These are phyloP conservation scores for Gambelia wislizenii DNA, from an alignment of 2,797 vertebrate species.

Conservation along the genomic window DNA sequence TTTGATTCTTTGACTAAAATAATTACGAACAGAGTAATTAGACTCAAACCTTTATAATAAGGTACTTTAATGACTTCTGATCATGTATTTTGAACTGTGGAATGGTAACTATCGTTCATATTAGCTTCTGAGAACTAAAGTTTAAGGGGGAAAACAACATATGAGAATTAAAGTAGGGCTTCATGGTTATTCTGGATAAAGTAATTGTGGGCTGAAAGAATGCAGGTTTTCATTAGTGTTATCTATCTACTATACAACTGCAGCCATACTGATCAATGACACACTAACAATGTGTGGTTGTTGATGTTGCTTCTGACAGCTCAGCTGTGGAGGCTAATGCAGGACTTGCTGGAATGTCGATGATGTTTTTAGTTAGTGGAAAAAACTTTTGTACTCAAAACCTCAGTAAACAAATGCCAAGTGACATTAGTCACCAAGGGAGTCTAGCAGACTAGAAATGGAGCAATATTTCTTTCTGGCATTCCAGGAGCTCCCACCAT, in stretches of 20 bases:
- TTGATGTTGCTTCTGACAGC: constrained; percentile 19
- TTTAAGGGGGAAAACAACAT: background rate
- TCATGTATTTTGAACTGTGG: background rate
- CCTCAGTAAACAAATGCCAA: constrained; percentile 24
- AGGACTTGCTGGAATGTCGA: constrained; percentile 23
- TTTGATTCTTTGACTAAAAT: background rate
- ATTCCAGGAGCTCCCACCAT: constrained; percentile 7
- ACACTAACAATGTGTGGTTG: constrained; percentile 16
- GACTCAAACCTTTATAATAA: background rate
- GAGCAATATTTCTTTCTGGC: constrained; percentile 20
- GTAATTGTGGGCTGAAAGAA: background rate
- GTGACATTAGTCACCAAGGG: background rate
- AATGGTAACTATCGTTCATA: background rate
- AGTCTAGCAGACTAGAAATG: background rate
- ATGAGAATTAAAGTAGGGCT: background rate
- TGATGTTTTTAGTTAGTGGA: background rate
- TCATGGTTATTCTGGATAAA: background rate
- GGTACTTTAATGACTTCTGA: background rate
- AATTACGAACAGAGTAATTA: background rate
- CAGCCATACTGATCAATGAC: constrained; percentile 7
- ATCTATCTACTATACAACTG: background rate
- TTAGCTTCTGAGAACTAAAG: too few species aligned
- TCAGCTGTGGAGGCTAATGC: background rate
- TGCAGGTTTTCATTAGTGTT: background rate
- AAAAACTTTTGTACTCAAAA: constrained; percentile 19